Evolutionary conservation across 2,888 invertebrate species (phyloP).

Genomic region (Ptilodon capucinus): DNA sequence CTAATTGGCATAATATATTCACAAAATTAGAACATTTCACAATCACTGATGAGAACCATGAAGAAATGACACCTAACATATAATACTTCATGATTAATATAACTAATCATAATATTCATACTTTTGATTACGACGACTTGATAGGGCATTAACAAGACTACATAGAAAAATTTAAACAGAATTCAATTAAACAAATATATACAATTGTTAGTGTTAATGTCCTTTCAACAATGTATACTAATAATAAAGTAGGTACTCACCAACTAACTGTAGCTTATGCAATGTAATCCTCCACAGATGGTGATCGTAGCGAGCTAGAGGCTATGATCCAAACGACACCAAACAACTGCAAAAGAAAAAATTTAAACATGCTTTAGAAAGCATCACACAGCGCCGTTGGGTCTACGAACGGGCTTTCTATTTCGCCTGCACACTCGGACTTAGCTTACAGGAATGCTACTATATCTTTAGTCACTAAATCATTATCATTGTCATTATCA

Average conservation of each 20-base stretch:
- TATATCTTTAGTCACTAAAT: conserved; percentile 60
- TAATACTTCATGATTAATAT: conserved; percentile 17
- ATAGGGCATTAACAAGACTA: conserved; percentile 30
- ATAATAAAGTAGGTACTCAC: conserved; percentile 50
- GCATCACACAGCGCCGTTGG: conserved; percentile 67
- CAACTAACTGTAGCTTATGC: conserved; percentile 75
- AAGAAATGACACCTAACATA: conserved; percentile 26
- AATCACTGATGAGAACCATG: conserved; percentile 32
- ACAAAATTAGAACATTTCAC: conserved; percentile 39
- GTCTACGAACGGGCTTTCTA: conserved; percentile 74
- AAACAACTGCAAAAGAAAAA: conserved; percentile 84
- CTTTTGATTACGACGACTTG: conserved; percentile 31
- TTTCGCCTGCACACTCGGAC: conserved; percentile 78
- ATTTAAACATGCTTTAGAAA: conserved; percentile 83
- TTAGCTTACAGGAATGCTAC: conserved; percentile 77
- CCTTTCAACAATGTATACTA: conserved; percentile 22
- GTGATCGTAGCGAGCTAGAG: conserved; percentile 83
- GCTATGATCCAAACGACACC: conserved; percentile 83
- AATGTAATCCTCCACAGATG: conserved; percentile 82
- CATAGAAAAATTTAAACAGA: conserved; percentile 1
- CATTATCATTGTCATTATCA: conserved; percentile 58
- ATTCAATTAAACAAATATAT: neutral
- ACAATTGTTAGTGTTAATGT: conserved; percentile 18
- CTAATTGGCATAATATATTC: conserved; percentile 44
- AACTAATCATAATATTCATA: conserved; percentile 28